Evolutionary conservation across 2,888 invertebrate species (phyloP).

Genomic region (Pycnomerus fuliginosus): DNA sequence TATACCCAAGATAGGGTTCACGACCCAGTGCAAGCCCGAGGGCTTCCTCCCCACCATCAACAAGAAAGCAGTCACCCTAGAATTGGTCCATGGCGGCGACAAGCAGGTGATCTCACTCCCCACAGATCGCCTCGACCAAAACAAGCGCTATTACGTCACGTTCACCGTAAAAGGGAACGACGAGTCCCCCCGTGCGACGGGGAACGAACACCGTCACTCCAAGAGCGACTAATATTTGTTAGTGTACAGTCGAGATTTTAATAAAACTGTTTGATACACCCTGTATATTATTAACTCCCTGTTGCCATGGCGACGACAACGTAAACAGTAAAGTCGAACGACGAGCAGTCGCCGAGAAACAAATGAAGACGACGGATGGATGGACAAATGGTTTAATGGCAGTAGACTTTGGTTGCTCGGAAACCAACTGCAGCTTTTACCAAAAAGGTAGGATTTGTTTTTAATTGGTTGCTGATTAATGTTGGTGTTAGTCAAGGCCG

Average conservation of each 20-base stretch:
- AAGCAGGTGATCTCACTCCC: conserved; percentile 86
- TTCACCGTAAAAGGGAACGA: conserved; percentile 85
- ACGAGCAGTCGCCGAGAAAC: conserved; percentile 10
- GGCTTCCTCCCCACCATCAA: conserved; percentile 70
- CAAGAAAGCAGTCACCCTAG: conserved; percentile 66
- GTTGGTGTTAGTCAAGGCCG: no score
- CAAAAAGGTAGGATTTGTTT: conserved; percentile 80
- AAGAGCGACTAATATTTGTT: conserved; percentile 48
- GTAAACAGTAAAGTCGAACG: no score
- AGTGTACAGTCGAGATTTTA: conserved; percentile 21
- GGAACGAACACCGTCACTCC: conserved; percentile 51
- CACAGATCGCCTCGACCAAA: conserved; percentile 81
- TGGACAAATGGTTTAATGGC: conserved; percentile 94
- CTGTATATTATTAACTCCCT: no score
- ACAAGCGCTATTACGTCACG: conserved; percentile 89
- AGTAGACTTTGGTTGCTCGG: conserved; percentile 89
- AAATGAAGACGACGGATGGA: conserved; percentile 56
- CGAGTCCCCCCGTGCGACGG: conserved; percentile 47
- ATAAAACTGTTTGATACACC: conserved; percentile 9
- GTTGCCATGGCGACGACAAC: no score
- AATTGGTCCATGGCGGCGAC: conserved; percentile 81
- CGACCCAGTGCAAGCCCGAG: conserved; percentile 47
- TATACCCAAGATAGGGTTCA: conserved; percentile 69
- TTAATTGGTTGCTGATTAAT: no score
- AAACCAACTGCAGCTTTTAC: conserved; percentile 81